A percentile compares a stretch with the other conserved stretches of the same genome.
These are phyloP conservation scores for Pitta sordida DNA, from an alignment of 2,113 vertebrate species.

Conservation along the genomic window DNA sequence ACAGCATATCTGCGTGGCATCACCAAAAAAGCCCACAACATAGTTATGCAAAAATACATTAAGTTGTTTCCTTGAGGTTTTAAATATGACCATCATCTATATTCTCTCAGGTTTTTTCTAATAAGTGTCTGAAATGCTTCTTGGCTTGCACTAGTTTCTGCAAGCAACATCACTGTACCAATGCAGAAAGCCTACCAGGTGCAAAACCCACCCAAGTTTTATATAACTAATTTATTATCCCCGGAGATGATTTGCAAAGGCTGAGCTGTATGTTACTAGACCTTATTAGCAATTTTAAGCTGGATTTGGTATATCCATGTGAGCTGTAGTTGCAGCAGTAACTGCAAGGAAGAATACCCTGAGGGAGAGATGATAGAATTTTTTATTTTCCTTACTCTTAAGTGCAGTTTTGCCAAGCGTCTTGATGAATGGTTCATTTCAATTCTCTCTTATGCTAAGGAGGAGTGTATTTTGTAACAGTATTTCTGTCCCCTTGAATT, in stretches of 20 bases:
- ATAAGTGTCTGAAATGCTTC: not conserved
- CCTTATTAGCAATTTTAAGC: constrained; percentile 26
- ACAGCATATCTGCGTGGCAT: not conserved
- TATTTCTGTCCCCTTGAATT: not conserved
- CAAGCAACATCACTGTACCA: not conserved
- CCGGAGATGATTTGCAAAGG: not conserved
- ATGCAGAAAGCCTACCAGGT: not conserved
- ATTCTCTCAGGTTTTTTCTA: not conserved
- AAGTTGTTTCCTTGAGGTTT: not conserved
- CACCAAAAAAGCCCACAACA: not conserved
- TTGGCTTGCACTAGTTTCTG: not conserved
- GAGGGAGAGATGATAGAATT: not conserved
- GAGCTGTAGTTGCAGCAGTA: not conserved
- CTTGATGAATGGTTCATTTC: not conserved
- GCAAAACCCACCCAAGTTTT: constrained; percentile 22
- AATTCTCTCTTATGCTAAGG: not conserved
- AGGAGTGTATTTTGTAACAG: not conserved
- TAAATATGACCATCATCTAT: not conserved
- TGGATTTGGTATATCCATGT: not conserved
- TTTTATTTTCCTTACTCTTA: constrained; percentile 14
- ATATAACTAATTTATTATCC: constrained; percentile 25
- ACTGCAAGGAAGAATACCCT: not conserved
- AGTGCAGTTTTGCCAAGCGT: not conserved
- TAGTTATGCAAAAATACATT: not conserved
- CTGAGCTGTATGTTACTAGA: constrained; percentile 34